These are phyloP conservation scores for Oscheius sp. DNA, from an alignment of 2,888 invertebrate species.

Conservation along the genomic window DNA sequence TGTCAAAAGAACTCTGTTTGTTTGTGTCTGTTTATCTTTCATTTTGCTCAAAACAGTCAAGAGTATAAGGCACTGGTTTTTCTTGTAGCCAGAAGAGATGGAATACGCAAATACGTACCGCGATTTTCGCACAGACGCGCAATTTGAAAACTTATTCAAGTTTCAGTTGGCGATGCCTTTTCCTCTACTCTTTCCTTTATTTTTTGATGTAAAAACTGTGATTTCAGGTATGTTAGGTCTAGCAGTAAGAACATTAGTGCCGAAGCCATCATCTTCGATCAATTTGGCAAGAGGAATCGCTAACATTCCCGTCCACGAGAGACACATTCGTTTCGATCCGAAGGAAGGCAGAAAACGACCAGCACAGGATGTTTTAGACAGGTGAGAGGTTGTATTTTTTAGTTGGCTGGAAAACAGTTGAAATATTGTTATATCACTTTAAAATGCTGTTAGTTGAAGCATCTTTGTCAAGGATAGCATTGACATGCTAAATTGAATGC, in stretches of 20 bases:
- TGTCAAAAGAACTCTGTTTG: too few species aligned
- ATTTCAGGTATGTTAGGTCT: slow-evolving; percentile 16
- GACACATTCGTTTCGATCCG: slow-evolving; percentile 72
- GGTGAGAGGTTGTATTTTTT: slow-evolving; percentile 40
- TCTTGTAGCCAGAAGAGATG: too few species aligned
- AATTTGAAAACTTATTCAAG: not conserved
- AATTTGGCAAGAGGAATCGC: slow-evolving; percentile 58
- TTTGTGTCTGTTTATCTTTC: too few species aligned
- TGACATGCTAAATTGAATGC: not conserved
- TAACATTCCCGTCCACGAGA: slow-evolving; percentile 70
- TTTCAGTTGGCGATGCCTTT: not conserved
- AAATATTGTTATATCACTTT: too few species aligned
- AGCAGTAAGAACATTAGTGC: slow-evolving; percentile 8
- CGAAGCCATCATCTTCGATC: not conserved
- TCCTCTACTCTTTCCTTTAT: not conserved
- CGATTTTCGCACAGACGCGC: too few species aligned
- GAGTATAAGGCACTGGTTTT: too few species aligned
- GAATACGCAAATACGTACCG: too few species aligned
- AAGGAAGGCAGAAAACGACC: slow-evolving; percentile 69
- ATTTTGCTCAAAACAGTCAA: too few species aligned
- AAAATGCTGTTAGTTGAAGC: too few species aligned
- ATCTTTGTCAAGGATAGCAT: too few species aligned
- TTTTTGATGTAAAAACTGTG: not conserved
- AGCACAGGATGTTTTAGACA: slow-evolving; percentile 69
- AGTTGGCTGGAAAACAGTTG: not conserved